Conservation (phyloP, 2,113 vertebrate species). For the Mastomys coucha region DNA sequence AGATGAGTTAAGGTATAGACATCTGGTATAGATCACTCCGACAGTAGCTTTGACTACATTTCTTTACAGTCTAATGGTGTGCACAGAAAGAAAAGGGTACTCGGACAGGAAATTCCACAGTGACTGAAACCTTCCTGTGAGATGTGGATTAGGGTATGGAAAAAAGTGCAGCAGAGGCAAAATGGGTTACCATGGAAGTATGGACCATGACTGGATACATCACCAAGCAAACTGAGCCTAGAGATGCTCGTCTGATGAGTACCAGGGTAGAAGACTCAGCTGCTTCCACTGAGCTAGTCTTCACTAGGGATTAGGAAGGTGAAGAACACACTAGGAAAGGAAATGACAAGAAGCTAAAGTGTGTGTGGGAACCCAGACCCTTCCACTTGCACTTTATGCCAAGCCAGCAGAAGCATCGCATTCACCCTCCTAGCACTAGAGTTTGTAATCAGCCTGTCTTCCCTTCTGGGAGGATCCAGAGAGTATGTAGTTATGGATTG, state of each 20-base stretch:
- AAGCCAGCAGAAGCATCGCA: neutral
- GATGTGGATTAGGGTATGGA: rapidly evolving
- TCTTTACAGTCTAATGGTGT: neutral
- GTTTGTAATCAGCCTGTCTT: neutral
- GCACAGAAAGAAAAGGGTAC: neutral
- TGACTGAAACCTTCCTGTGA: neutral
- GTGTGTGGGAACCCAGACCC: too few species aligned
- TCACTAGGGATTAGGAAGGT: neutral
- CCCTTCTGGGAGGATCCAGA: neutral
- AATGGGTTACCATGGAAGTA: neutral
- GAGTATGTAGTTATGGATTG: too few species aligned
- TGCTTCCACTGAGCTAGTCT: neutral
- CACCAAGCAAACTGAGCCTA: neutral
- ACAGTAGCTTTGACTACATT: neutral
- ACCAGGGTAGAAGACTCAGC: neutral
- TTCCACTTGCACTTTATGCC: neutral
- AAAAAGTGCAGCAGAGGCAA: neutral
- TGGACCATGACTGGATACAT: neutral
- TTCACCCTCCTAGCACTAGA: rapidly evolving
- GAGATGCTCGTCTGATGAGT: too few species aligned
- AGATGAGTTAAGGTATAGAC: neutral
- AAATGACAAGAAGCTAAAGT: neutral
- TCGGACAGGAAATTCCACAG: neutral
- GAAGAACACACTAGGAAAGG: neutral
- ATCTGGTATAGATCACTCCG: neutral